These are phyloP conservation scores for Argynnis bischoffii DNA, from an alignment of 2,888 invertebrate genomes.

Conservation along the genomic window DNA sequence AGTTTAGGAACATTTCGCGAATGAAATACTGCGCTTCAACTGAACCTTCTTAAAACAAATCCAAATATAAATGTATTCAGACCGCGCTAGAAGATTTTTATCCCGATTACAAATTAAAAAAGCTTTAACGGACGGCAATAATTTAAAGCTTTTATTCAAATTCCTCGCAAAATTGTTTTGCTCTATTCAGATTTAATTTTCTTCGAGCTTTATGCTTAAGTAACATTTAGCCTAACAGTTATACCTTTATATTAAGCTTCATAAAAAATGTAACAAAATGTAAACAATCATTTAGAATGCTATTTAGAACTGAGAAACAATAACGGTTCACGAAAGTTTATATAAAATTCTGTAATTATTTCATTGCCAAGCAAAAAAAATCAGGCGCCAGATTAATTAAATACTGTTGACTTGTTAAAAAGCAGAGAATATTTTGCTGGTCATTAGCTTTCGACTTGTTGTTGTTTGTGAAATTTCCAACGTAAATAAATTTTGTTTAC, in stretches of 20 bases:
- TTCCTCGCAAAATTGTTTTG: not conserved
- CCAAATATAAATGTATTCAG: conserved; percentile 31
- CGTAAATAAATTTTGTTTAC: conserved; percentile 9
- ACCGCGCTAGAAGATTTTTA: conserved; percentile 17
- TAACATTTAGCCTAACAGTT: no score
- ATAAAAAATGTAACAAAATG: no score
- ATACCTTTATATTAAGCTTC: no score
- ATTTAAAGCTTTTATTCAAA: conserved; percentile 1
- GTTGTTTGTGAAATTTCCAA: conserved; percentile 11
- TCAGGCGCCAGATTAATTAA: conserved; percentile 6
- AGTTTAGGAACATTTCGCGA: conserved; percentile 43
- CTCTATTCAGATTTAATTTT: not conserved
- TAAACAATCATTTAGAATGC: not conserved
- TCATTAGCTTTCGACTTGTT: conserved; percentile 13
- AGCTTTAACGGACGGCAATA: conserved; percentile 8
- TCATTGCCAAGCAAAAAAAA: not conserved
- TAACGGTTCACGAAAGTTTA: not conserved
- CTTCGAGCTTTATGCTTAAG: not conserved
- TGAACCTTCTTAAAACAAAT: conserved; percentile 39
- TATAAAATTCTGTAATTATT: conserved; percentile 3
- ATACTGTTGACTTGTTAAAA: conserved; percentile 7
- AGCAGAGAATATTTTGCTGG: conserved; percentile 8
- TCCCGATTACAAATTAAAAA: conserved; percentile 17
- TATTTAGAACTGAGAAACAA: not conserved
- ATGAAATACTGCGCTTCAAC: conserved; percentile 29